Evolutionary conservation across 2,797 vertebrate species (phyloP).

Genomic region (Emys orbicularis): DNA sequence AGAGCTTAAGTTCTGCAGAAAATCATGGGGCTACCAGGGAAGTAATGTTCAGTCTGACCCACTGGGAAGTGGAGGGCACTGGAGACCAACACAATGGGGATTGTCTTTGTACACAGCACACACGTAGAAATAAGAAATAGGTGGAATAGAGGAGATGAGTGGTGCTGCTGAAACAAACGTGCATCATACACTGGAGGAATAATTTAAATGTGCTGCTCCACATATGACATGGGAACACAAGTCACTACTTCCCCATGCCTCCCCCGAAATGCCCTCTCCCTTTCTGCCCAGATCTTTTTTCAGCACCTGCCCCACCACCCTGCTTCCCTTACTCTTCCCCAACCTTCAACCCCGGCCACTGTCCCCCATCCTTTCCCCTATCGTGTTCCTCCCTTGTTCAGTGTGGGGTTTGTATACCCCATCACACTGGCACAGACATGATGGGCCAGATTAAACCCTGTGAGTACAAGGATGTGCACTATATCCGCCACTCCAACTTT

Average conservation of each 20-base stretch:
- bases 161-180: neutral
- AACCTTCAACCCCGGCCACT: neutral
- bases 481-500: neutral
- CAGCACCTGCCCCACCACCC: neutral
- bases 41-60: neutral
- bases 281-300: neutral
- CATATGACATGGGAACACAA: neutral
- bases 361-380: neutral
- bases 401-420: too few species aligned
- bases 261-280: neutral
- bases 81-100: neutral
- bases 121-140: neutral
- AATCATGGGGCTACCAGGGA: neutral
- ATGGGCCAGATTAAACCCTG: neutral
- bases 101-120: neutral
- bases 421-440: too few species aligned
- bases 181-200: neutral
- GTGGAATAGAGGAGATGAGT: neutral
- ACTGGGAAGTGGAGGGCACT: neutral
- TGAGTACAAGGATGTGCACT: neutral
- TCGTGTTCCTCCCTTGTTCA: neutral
- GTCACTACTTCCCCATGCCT: neutral
- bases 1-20: neutral
- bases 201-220: neutral
- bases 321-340: neutral